Percentiles rank a stretch among this genome's conserved stretches.
Conservation (phyloP, 2,888 invertebrate species). For the Hemithea aestivaria region DNA sequence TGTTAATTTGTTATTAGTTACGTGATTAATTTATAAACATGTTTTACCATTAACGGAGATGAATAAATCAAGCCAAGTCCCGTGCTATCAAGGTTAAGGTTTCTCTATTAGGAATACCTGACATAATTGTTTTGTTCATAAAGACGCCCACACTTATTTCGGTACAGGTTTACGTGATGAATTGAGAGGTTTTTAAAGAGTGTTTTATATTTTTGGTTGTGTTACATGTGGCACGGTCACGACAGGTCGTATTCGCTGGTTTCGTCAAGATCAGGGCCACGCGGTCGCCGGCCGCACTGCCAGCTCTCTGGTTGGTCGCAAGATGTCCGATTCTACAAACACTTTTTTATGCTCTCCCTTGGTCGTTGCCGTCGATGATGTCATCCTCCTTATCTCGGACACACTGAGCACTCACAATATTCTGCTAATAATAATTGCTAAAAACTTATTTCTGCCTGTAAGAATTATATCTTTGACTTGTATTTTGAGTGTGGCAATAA, state of each 20-base stretch:
- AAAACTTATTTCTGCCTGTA: constrained; percentile 19
- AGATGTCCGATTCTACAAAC: constrained; percentile 27
- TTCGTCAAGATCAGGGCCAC: constrained; percentile 71
- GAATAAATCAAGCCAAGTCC: constrained; percentile 17
- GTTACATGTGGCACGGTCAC: constrained; percentile 30
- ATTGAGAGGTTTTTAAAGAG: no score
- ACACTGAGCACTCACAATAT: constrained; percentile 29
- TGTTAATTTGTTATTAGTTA: constrained; percentile 29
- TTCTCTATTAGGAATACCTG: constrained; percentile 8
- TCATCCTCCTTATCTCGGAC: constrained; percentile 53
- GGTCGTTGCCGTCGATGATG: constrained; percentile 58
- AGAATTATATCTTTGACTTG: constrained; percentile 2
- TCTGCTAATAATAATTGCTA: constrained; percentile 37
- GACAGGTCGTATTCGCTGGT: constrained; percentile 41
- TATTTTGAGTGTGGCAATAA: not conserved
- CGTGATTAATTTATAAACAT: constrained; percentile 40
- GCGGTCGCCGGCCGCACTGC: constrained; percentile 57
- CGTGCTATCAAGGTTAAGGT: constrained; percentile 36
- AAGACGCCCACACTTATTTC: not conserved
- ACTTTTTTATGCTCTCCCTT: constrained; percentile 53
- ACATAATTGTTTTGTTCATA: constrained; percentile 4
- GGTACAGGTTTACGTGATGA: not conserved
- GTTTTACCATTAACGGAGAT: constrained; percentile 38
- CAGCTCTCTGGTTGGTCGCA: constrained; percentile 44
- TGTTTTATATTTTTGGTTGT: constrained; percentile 1